A percentile compares a stretch with the other conserved stretches of the same genome.
phyloP scores from a whole-genome alignment of 1,140 invertebrate species.

The Drosophila simulans region DNA sequence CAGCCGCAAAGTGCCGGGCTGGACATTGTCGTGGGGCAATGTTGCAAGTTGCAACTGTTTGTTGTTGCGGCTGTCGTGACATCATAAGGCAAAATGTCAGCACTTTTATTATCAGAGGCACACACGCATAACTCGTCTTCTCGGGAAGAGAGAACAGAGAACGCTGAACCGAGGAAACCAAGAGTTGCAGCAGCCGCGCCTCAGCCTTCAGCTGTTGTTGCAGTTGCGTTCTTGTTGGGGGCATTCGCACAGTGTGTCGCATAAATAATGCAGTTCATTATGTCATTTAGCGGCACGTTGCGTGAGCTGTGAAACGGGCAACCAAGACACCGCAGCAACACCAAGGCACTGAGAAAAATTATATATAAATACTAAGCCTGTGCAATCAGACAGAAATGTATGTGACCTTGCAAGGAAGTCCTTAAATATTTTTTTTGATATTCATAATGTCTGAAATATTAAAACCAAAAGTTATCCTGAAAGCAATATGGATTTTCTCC shows the following conservation, averaged over 20 bases:
- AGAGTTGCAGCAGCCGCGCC: conserved; percentile 15
- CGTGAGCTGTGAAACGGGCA: conserved; percentile 54
- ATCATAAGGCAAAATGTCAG: conserved; percentile 78
- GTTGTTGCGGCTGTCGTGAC: conserved; percentile 61
- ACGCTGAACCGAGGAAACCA: conserved; percentile 9
- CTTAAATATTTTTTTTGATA: no score
- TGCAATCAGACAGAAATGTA: not conserved
- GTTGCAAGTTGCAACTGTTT: conserved; percentile 25
- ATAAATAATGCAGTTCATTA: conserved; percentile 84
- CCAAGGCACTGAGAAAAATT: not conserved
- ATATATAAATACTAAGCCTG: not conserved
- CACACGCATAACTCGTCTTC: conserved; percentile 63
- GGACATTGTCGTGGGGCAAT: conserved; percentile 17
- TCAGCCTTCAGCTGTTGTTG: conserved; percentile 36
- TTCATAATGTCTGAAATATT: no score
- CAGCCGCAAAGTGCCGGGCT: conserved; percentile 14
- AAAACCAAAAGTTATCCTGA: no score
- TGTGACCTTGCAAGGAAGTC: not conserved
- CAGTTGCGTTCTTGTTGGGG: conserved; percentile 22
- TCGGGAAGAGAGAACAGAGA: not conserved
- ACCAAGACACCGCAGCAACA: conserved; percentile 50
- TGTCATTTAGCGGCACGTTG: conserved; percentile 81
- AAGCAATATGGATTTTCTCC: not conserved
- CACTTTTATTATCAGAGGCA: conserved; percentile 69
- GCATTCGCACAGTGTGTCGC: conserved; percentile 68